Evolutionary conservation across 2,113 vertebrate species (phyloP), one percentile per base, ranked within the genome.

Genomic region (Oreochromis aureus): DNA sequence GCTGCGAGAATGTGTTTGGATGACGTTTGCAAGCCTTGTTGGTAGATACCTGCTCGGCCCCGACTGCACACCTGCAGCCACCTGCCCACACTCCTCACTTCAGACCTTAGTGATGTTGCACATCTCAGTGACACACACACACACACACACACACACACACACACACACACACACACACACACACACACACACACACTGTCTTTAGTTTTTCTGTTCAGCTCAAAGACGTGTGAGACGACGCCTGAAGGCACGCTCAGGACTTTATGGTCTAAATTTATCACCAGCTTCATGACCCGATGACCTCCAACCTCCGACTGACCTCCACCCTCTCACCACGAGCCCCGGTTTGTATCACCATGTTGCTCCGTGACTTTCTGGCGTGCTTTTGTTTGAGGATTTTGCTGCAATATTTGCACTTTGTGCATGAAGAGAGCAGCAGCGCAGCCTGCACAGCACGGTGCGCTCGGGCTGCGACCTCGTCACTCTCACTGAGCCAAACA

Each of bases 401-500:
- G 46, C 36, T 18, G 27, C 4, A 51, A 48, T 30, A 18, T 32
- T 19, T 27, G 41, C 15, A 48, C 41, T 48, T 48, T 30, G 41
- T 73, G 69, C 24, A 0, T 30, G 8, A 27, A 10, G 69, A 76
- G 15, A 73, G 69, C 9, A 27, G n/a, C 41, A 5, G 41, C 11
- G 41, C n/a, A 19, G 39, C 4, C 15, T 73, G 51, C 41, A 19
- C 24, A 48, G 41, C 6, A 1, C 1, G 36, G 7, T 44, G 36
- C 19, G 36, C n/a, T 71, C 12, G 24, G n/a, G 22, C 13, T 46
- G 41, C 41, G 24, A 76, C 69, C 69, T 73, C 22, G 2, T 19
- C 32, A 2, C 32, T 9, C 51, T n/a, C 51, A n/a, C 51, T 1
- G 32, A 63, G 6, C 0, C 32, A 10, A 18, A 63, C 2, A 32